Evolutionary conservation across 2,888 invertebrate genomes (phyloP), one percentile per base, ranked within the genome.

Genomic region (Protodeltote pygarga): DNA sequence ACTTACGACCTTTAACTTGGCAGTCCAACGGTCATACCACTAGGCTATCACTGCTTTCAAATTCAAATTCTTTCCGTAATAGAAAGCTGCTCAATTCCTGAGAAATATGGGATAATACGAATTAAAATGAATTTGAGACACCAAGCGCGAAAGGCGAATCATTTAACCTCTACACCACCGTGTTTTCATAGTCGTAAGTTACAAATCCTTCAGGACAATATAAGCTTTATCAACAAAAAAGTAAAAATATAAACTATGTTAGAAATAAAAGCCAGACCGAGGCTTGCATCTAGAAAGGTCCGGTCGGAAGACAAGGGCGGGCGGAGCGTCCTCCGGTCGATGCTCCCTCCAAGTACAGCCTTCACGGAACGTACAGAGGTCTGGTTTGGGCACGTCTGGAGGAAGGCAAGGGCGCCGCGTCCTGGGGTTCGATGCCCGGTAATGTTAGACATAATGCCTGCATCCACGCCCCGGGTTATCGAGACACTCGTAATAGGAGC

Each of bases 401-500:
- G 58, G 59, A 59, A 58, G 44, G 40, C 58, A 65, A 66, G 66
- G 66, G 48, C 63, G 60, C 25, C 32, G 53, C 59, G 66, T 59
- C 63, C 66, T 49, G 16, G 35, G 19, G 66, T 51, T 52, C 60
- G 53, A 24, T 44, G 59, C 25, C 53, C 59, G 60, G 37, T 38
- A 55, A 57, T 33, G 21, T 14, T 3, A 6, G 33, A 57, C 39
- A 33, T 51, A 51, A 45, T 23, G 59, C 37, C 33, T 58, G 59
- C 57, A 58, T 24, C 27, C 44, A 24, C 24, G 23, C 13, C 21
- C 19, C 31, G 13, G 37, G 41, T 29, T 45, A 29, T 27, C 27
- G 39, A 2, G 5, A 25, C 10, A 11, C 33, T 51, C 31, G 59
- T 45, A 41, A 41, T 29, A 49, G 11, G 3, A n/a, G n/a, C n/a